phyloP scores from a whole-genome alignment of 2,797 vertebrate genomes.

The Lerista edwardsae region DNA sequence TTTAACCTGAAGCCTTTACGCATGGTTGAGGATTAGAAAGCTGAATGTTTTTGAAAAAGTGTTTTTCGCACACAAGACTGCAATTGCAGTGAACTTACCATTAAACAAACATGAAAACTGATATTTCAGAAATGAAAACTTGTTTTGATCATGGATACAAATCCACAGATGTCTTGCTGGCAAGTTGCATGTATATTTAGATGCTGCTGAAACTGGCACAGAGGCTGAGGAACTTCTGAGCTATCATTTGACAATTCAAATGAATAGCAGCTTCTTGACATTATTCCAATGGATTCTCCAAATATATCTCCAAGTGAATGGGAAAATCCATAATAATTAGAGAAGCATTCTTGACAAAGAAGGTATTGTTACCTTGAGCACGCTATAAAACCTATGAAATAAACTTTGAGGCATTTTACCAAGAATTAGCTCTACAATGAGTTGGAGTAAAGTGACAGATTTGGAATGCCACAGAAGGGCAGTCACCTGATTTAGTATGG shows the following conservation, averaged over 20 bases:
- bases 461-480: neutral
- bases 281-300: neutral
- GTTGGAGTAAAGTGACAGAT: neutral
- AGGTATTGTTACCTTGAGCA: neutral
- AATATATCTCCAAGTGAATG: neutral
- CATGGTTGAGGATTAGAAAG: neutral
- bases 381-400: neutral
- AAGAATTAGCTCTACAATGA: neutral
- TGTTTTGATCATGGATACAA: conserved; percentile 13
- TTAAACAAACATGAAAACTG: neutral
- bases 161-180: neutral
- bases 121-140: neutral
- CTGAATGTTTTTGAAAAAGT: neutral
- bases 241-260: neutral
- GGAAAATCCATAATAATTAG: neutral
- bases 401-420: neutral
- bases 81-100: neutral
- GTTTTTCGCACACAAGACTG: neutral
- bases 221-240: neutral
- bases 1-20: conserved; percentile 1
- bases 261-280: neutral
- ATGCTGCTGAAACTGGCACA: neutral
- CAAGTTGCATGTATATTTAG: neutral
- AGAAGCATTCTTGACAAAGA: neutral
- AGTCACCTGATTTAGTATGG: neutral